A percentile compares a stretch with the other conserved stretches of the same genome.
phyloP scores from a whole-genome alignment of 2,888 invertebrate genomes.

The Leptinotarsa tumamoca region DNA sequence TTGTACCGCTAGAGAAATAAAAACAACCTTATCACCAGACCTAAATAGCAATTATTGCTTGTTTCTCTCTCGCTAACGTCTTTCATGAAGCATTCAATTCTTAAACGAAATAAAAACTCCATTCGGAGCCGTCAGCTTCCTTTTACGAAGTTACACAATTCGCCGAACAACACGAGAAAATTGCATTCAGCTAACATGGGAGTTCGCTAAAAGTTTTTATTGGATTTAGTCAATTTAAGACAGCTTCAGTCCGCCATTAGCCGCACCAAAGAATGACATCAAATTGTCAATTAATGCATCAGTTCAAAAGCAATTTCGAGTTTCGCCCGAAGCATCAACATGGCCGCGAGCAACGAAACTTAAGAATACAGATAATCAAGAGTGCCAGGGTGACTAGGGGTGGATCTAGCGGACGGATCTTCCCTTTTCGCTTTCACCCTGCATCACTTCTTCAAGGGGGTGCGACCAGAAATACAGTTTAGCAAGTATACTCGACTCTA shows the following conservation, averaged over 20 bases:
- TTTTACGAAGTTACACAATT: constrained; percentile 45
- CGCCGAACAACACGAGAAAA: constrained; percentile 50
- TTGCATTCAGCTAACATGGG: constrained; percentile 52
- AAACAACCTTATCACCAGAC: background rate
- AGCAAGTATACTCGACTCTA: background rate
- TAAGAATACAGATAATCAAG: constrained; percentile 64
- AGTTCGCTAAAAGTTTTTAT: constrained; percentile 59
- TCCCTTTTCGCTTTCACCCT: constrained; percentile 49
- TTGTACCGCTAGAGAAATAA: background rate
- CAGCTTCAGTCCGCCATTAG: constrained; percentile 64
- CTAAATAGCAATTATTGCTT: constrained; percentile 14
- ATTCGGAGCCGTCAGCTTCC: constrained; percentile 44
- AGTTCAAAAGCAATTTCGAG: constrained; percentile 64
- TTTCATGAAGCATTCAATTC: constrained; percentile 24
- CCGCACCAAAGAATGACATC: constrained; percentile 63
- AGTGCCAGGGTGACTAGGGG: constrained; percentile 54
- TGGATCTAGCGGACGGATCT: constrained; percentile 53
- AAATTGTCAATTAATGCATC: constrained; percentile 66
- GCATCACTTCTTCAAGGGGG: constrained; percentile 43
- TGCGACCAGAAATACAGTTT: constrained; percentile 36
- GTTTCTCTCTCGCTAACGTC: constrained; percentile 22
- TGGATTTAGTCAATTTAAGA: constrained; percentile 64
- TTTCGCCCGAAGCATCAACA: constrained; percentile 56
- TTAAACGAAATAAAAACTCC: constrained; percentile 40
- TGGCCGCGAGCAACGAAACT: constrained; percentile 54